Percentiles rank a stretch among this genome's conserved stretches.
Conservation (phyloP, 2,888 invertebrate genomes). For the Ernsta delagoae region DNA sequence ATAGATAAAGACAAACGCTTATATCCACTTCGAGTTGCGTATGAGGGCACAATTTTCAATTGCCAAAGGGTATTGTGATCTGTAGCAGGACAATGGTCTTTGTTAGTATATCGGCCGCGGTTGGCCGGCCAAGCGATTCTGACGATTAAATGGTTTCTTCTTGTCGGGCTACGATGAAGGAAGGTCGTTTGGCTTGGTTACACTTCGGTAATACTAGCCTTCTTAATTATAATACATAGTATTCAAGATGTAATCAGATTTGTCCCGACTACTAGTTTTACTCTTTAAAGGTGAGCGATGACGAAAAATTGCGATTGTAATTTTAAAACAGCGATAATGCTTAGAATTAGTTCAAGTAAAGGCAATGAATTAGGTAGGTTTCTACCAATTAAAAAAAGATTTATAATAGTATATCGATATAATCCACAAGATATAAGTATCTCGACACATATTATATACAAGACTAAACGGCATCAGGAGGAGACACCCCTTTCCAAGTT, state of each 20-base stretch:
- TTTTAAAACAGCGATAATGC: neutral
- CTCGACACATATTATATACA: too few species aligned
- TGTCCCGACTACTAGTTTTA: neutral
- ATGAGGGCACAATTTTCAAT: constrained; percentile 24
- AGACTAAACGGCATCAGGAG: too few species aligned
- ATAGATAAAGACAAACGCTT: constrained; percentile 12
- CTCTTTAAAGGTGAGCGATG: neutral
- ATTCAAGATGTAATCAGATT: neutral
- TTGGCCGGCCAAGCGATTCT: constrained; percentile 58
- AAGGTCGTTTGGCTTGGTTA: constrained; percentile 30
- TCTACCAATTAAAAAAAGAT: too few species aligned
- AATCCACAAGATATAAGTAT: too few species aligned
- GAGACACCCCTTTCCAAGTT: too few species aligned
- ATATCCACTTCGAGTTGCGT: constrained; percentile 5
- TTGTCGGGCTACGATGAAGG: constrained; percentile 19
- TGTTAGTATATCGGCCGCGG: constrained; percentile 52
- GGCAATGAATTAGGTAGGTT: too few species aligned
- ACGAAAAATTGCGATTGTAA: neutral
- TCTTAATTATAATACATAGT: constrained; percentile 3
- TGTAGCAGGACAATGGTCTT: constrained; percentile 49
- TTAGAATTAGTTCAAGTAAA: too few species aligned
- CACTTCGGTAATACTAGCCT: constrained; percentile 31
- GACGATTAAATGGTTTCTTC: constrained; percentile 42
- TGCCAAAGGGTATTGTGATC: constrained; percentile 49
- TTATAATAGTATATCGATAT: neutral